Percentiles rank a stretch among this genome's conserved stretches.
phyloP scores from a whole-genome alignment of 2,113 vertebrate genomes.

The Catagonus wagneri region DNA sequence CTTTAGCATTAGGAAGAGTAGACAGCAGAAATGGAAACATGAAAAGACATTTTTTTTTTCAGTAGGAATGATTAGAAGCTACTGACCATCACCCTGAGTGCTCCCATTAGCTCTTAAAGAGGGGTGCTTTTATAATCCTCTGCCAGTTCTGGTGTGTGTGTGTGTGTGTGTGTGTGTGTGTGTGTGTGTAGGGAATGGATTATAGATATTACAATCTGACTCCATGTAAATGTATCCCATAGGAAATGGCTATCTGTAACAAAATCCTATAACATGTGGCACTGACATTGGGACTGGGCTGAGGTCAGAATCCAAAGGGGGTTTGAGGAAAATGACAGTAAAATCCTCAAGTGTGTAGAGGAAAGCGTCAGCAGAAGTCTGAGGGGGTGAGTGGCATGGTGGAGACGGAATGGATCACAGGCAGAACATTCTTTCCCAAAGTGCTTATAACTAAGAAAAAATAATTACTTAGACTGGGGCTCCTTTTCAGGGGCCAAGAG shows the following conservation, averaged over 20 bases:
- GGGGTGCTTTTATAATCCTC: background rate
- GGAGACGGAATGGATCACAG: background rate
- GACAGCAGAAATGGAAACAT: background rate
- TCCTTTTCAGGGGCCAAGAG: background rate
- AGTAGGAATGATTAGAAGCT: background rate
- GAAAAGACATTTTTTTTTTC: background rate
- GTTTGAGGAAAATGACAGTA: slow-evolving; percentile 7
- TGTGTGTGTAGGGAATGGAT: background rate
- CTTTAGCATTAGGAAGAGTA: background rate
- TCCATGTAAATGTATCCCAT: background rate
- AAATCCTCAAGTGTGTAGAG: background rate
- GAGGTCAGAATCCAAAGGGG: background rate
- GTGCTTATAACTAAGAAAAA: background rate
- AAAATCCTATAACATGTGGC: background rate
- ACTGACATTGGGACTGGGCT: background rate
- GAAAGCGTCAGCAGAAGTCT: background rate
- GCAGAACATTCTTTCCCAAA: background rate
- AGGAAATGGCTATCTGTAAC: background rate
- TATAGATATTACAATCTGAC: background rate
- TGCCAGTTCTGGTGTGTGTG: background rate
- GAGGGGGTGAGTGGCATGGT: background rate
- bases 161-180: background rate
- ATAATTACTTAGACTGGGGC: slow-evolving; percentile 5
- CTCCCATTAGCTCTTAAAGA: background rate
- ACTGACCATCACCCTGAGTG: background rate